Evolutionary conservation across 2,797 vertebrate genomes (phyloP).

Genomic region (Spea hammondii): DNA sequence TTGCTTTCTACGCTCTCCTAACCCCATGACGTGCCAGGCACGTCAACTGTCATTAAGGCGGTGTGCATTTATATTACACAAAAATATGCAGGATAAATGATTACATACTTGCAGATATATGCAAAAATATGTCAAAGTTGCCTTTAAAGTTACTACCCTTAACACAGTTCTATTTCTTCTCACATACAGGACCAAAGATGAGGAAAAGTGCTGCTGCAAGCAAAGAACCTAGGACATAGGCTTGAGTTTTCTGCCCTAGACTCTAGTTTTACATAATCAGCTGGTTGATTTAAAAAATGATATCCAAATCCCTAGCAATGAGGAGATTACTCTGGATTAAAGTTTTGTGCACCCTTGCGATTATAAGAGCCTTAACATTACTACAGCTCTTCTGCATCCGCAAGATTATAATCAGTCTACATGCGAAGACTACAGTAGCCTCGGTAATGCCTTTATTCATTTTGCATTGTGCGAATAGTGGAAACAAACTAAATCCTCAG

Average conservation of each 20-base stretch:
- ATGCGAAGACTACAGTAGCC: conserved; percentile 21
- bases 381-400: conserved; percentile 34
- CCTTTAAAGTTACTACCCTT: no score
- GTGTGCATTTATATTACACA: no score
- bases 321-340: conserved; percentile 46
- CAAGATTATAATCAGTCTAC: conserved; percentile 40
- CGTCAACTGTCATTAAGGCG: no score
- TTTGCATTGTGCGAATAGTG: conserved; percentile 9
- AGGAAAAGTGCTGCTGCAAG: conserved; percentile 42
- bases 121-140: no score
- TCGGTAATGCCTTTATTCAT: conserved; percentile 11
- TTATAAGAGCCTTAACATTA: conserved; percentile 45
- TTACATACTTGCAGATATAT: no score
- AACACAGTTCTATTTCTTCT: no score
- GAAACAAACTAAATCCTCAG: conserved; percentile 1
- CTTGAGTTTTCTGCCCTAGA: conserved; percentile 15
- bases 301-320: conserved; percentile 45
- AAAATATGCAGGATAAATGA: no score
- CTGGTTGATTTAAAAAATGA: conserved; percentile 31
- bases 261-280: conserved; percentile 42
- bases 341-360: conserved; percentile 23
- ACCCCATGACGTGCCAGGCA: no score
- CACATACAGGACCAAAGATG: conserved; percentile 16
- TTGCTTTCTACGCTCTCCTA: no score
- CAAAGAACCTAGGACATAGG: conserved; percentile 18